phyloP scores from a whole-genome alignment of 2,113 vertebrate species.

The Xiphophorus hellerii region DNA sequence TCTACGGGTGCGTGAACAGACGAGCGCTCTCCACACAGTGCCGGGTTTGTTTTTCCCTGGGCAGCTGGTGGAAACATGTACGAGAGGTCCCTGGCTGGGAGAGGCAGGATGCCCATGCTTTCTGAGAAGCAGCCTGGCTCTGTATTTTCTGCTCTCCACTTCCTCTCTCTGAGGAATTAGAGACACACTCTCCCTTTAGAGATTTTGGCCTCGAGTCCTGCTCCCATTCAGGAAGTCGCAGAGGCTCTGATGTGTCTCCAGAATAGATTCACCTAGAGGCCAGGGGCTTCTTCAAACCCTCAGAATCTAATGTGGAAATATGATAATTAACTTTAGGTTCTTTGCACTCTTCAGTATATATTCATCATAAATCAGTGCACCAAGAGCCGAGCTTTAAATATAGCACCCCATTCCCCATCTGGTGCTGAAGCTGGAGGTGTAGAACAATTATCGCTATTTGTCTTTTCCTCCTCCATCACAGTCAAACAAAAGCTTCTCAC shows the following conservation, averaged over 20 bases:
- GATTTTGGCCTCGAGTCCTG: constrained; percentile 62
- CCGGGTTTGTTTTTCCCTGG: constrained; percentile 71
- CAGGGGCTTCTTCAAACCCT: constrained; percentile 33
- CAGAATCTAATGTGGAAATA: constrained; percentile 27
- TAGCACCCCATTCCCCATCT: constrained; percentile 36
- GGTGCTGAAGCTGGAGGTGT: constrained; percentile 21
- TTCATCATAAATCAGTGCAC: constrained; percentile 39
- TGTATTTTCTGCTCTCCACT: constrained; percentile 60
- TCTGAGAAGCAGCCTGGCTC: constrained; percentile 64
- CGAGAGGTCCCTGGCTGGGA: constrained; percentile 69
- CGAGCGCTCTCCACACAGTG: constrained; percentile 61
- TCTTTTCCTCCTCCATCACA: constrained; percentile 21
- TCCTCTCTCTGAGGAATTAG: constrained; percentile 68
- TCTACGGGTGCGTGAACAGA: constrained; percentile 38
- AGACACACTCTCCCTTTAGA: constrained; percentile 65
- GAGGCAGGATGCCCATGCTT: constrained; percentile 71
- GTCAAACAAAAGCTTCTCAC: background rate
- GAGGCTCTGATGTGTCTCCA: constrained; percentile 71
- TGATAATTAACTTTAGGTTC: constrained; percentile 28
- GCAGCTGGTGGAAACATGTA: constrained; percentile 79
- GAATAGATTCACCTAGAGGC: constrained; percentile 31
- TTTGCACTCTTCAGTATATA: constrained; percentile 13
- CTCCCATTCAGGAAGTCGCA: constrained; percentile 71
- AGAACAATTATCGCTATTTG: constrained; percentile 19
- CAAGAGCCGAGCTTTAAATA: constrained; percentile 32